A percentile compares a stretch with the other conserved stretches of the same genome.
phyloP scores from a whole-genome alignment of 2,113 vertebrate genomes.

The Mobula birostris region DNA sequence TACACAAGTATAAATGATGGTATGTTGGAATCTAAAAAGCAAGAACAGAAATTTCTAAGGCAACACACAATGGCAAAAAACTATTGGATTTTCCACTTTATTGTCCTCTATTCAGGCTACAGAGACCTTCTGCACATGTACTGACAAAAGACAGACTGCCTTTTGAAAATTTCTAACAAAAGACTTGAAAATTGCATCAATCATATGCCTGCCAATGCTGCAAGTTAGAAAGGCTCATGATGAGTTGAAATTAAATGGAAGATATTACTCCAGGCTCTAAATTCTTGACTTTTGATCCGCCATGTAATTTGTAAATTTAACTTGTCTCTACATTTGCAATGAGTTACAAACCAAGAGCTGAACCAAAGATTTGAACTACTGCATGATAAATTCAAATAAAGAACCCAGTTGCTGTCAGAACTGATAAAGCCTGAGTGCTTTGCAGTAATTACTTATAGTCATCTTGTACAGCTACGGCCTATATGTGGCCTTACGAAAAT shows the following conservation, averaged over 20 bases:
- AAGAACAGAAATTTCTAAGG: neutral
- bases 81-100: neutral
- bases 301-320: neutral
- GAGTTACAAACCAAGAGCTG: neutral
- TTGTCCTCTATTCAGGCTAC: neutral
- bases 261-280: neutral
- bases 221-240: neutral
- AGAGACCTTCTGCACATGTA: neutral
- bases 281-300: neutral
- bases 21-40: neutral
- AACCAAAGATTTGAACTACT: neutral
- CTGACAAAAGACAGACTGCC: neutral
- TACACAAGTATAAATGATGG: neutral
- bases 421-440: neutral
- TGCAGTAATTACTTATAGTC: neutral
- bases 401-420: neutral
- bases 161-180: neutral
- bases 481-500: neutral
- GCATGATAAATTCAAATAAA: neutral
- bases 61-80: neutral
- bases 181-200: neutral
- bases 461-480: neutral
- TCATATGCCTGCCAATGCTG: neutral
- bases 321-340: neutral
- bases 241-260: neutral